phyloP scores from a whole-genome alignment of 2,113 vertebrate species.

The Ophthalmolycus amberensis region DNA sequence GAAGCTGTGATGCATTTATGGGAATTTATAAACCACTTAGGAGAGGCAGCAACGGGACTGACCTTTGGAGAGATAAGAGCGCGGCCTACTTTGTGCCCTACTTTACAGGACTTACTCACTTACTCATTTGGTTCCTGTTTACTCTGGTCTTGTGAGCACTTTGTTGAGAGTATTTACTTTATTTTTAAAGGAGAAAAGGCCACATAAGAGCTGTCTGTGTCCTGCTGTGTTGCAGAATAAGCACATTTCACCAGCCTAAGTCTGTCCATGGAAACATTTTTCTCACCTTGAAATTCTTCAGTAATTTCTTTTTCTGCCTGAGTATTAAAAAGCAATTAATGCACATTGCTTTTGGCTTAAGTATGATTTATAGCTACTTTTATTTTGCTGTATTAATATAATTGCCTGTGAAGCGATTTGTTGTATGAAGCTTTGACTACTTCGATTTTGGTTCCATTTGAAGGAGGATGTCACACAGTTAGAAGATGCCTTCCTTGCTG shows the following conservation, averaged over 20 bases:
- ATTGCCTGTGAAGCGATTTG: neutral
- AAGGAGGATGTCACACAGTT: neutral
- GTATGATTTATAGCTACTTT: neutral
- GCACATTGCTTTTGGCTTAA: constrained; percentile 9
- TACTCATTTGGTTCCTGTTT: constrained; percentile 57
- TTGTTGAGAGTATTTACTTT: constrained; percentile 31
- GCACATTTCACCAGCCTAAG: neutral
- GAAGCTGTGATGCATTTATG: constrained; percentile 58
- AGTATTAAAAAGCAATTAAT: constrained; percentile 11
- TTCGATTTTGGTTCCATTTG: neutral
- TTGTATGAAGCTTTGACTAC: neutral
- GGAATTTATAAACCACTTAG: constrained; percentile 75
- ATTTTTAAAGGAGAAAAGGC: constrained; percentile 6
- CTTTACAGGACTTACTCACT: constrained; percentile 54
- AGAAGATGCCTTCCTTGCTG: neutral
- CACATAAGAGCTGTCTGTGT: neutral
- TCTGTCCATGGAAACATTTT: neutral
- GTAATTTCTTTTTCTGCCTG: neutral
- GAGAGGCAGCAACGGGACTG: constrained; percentile 62
- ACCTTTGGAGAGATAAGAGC: constrained; percentile 68
- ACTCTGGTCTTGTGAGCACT: constrained; percentile 32
- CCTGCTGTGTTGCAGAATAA: neutral
- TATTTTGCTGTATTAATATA: neutral
- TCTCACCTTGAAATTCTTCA: constrained; percentile 5
- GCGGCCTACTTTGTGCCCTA: constrained; percentile 75